phyloP scores from a whole-genome alignment of 2,797 vertebrate genomes.

The Ctenopoma kingsleyae region DNA sequence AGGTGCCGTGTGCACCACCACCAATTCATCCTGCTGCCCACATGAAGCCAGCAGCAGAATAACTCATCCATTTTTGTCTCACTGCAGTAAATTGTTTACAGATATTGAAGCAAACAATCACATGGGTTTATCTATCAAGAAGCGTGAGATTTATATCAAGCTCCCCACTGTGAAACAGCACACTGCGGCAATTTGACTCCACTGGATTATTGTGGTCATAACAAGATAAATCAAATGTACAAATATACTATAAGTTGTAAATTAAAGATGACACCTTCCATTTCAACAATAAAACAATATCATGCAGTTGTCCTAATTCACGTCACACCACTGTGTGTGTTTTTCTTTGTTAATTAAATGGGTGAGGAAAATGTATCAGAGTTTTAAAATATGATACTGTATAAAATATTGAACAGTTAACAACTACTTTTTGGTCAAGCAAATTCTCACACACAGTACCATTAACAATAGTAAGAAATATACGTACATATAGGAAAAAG shows the following conservation, averaged over 20 bases:
- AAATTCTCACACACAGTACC: too few species aligned
- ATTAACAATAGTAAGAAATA: too few species aligned
- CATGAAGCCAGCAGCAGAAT: constrained; percentile 8
- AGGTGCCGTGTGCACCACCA: constrained; percentile 3
- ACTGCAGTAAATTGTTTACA: constrained; percentile 38
- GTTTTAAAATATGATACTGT: background rate
- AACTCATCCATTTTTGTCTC: background rate
- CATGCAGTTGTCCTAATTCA: constrained; percentile 13
- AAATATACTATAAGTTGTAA: constrained; percentile 43
- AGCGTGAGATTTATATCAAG: constrained; percentile 37
- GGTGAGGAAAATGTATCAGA: background rate
- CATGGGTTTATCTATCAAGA: constrained; percentile 40
- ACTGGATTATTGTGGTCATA: constrained; percentile 45
- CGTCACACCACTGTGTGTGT: background rate
- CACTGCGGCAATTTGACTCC: constrained; percentile 32
- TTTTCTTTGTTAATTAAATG: constrained; percentile 13
- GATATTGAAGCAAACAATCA: constrained; percentile 36
- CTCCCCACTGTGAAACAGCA: constrained; percentile 35
- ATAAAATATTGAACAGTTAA: background rate
- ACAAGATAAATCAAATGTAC: constrained; percentile 45
- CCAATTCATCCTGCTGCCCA: constrained; percentile 12
- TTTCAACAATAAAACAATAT: constrained; percentile 18
- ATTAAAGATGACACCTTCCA: constrained; percentile 36
- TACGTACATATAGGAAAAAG: too few species aligned
- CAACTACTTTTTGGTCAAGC: too few species aligned